A percentile compares a stretch with the other conserved stretches of the same genome.
Conservation (phyloP, 2,797 vertebrate genomes). For the Cossypha polioptera region DNA sequence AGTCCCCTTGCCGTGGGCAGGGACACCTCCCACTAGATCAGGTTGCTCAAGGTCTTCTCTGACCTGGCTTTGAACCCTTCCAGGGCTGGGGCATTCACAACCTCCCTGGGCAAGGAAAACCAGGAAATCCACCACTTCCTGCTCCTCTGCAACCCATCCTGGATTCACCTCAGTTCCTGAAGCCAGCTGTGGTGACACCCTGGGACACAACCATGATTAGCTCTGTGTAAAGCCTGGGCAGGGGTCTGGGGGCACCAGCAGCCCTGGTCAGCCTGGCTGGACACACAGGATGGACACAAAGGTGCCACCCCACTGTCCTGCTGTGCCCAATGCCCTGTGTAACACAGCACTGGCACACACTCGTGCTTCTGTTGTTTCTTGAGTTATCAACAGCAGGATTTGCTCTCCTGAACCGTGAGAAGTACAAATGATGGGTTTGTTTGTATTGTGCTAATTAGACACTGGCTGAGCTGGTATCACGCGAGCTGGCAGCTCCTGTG, state of each 20-base stretch:
- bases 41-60: not conserved
- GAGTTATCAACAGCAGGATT: slow-evolving; percentile 69
- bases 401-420: slow-evolving; percentile 68
- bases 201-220: accelerated
- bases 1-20: not conserved
- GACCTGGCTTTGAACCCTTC: not conserved
- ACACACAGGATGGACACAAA: not conserved
- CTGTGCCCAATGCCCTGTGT: not conserved
- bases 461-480: slow-evolving; percentile 46
- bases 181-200: not conserved
- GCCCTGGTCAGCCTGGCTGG: not conserved
- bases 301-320: not conserved
- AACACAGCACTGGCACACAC: slow-evolving; percentile 24
- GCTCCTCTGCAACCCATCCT: accelerated
- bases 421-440: slow-evolving; percentile 76
- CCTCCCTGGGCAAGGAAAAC: not conserved
- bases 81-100: not conserved
- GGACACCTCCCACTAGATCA: not conserved
- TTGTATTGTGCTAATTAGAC: slow-evolving; percentile 78
- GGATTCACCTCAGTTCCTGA: not conserved
- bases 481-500: slow-evolving; percentile 60
- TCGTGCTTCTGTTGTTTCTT: slow-evolving; percentile 15
- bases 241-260: not conserved
- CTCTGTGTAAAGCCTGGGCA: accelerated
- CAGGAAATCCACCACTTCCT: not conserved